Evolutionary conservation across 1,140 invertebrate genomes (phyloP), one percentile per base, ranked within the genome.

Genomic region (Zaprionus ornatus): DNA sequence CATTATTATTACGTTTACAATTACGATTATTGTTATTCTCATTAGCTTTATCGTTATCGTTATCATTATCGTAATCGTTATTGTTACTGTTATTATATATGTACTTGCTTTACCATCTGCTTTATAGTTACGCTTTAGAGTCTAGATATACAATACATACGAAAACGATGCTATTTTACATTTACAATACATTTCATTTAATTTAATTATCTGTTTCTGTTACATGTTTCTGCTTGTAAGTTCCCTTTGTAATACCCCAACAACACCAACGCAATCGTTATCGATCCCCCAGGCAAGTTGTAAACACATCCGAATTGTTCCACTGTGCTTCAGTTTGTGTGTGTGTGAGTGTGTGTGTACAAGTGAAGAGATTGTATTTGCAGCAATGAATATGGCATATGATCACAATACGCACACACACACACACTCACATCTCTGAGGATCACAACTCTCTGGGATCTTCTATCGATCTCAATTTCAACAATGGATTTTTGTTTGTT

Each of bases 81-180:
- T 68, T 64, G 65, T 77, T 73, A 65, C 42, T 59, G n/a, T 45
- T 45, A 17, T 37, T 79, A 61, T 48, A 32, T 77, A 61, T 55
- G 50, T 65, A 52, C 63, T 66, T 73, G 69, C 19, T 74, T 76
- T 72, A 72, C 35, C 37, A 59, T 66, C 62, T 52, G 23, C 52
- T 68, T 65, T 37, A 40, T 54, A 74, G 55, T 61, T 40, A 35
- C 35, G 74, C 29, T 74, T 79, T 75, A 74, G 42, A 32, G 54
- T 19, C 55, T 71, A 68, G 45, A 70, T 75, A 64, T 79, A 84
- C 48, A 62, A 62, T 84, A 73, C 57, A 70, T 80, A 73, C 61
- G 74, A 71, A 64, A 85, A 78, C 72, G 80, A 68, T 79, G 56
- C 68, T 77, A 75, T 71, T 86, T 77, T 86, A 86, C 82, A 82